Evolutionary conservation across 2,113 vertebrate species (phyloP).

Genomic region (Hemichromis elongatus): DNA sequence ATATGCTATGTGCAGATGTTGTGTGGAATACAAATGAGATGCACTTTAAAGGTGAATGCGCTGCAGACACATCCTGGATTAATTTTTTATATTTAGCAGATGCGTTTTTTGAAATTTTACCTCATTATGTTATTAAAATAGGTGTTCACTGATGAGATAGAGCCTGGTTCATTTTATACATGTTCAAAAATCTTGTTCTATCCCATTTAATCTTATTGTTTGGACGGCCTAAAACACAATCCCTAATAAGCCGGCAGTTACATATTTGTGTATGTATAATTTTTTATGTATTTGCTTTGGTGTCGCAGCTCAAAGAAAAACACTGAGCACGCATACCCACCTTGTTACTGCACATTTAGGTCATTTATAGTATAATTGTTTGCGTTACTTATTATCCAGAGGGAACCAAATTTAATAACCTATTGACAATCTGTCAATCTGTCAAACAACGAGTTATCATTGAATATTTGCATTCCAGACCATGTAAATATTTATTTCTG

Average conservation of each 20-base stretch:
- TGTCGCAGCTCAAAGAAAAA: not conserved
- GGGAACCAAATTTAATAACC: not conserved
- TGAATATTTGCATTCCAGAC: conserved; percentile 48
- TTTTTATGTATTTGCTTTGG: not conserved
- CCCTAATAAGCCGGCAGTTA: not conserved
- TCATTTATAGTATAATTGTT: not conserved
- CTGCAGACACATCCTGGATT: not conserved
- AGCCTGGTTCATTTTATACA: not conserved
- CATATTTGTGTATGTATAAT: not conserved
- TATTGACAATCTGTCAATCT: not conserved
- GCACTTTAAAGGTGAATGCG: not conserved
- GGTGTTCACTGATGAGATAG: not conserved
- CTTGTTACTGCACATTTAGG: not conserved
- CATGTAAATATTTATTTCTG: conserved; percentile 33
- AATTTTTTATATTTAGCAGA: not conserved
- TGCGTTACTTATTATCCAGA: not conserved
- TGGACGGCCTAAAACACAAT: not conserved
- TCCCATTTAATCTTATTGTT: not conserved
- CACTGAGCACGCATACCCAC: not conserved
- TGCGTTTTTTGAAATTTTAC: not conserved
- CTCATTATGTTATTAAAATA: not conserved
- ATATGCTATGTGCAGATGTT: not conserved
- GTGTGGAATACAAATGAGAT: not conserved
- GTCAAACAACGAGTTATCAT: not conserved
- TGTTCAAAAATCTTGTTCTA: not conserved